These are phyloP conservation scores for Oreochromis tanganicae DNA, from an alignment of 2,113 vertebrate species.

Conservation along the genomic window DNA sequence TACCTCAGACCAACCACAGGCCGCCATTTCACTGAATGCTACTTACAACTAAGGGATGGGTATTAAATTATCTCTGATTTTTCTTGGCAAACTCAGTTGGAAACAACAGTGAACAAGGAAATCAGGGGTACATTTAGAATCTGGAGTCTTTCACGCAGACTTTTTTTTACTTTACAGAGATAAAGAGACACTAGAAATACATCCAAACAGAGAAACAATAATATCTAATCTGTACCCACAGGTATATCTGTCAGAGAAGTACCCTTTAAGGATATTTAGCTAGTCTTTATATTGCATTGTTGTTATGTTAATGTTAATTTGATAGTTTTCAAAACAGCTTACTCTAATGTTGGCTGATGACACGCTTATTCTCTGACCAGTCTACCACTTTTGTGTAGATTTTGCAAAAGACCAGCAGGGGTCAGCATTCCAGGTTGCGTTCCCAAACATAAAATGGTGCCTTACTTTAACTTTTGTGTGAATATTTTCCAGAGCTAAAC, in stretches of 20 bases:
- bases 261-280: too few relatives aligned
- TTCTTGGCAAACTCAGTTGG: constrained; percentile 31
- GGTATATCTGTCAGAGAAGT: too few relatives aligned
- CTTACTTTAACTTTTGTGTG: neutral
- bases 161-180: neutral
- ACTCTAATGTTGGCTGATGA: too few relatives aligned
- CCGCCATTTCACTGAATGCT: neutral
- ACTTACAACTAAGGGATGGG: neutral
- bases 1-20: constrained; percentile 11
- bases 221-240: too few relatives aligned
- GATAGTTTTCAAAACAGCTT: too few relatives aligned
- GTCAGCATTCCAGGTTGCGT: neutral
- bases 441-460: neutral
- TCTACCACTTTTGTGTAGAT: neutral
- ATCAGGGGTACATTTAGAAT: neutral
- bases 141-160: neutral
- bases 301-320: too few relatives aligned
- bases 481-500: neutral
- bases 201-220: too few relatives aligned
- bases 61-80: constrained; percentile 19
- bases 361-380: too few relatives aligned
- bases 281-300: too few relatives aligned
- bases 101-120: neutral
- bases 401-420: neutral
- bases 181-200: neutral